phyloP scores from a whole-genome alignment of 1,140 invertebrate genomes.

The Trichoplusia ni region DNA sequence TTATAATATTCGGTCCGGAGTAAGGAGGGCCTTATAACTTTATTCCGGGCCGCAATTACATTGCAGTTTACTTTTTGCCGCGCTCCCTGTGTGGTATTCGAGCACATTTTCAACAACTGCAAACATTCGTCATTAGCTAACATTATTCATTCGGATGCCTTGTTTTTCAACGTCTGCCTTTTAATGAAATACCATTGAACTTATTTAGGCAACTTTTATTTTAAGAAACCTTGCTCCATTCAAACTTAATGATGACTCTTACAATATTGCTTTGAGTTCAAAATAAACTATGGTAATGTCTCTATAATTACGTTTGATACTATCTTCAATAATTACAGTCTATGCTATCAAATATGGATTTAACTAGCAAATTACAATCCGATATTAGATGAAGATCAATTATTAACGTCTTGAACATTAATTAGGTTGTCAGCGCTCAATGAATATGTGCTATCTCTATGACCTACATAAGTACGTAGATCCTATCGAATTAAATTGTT shows the following conservation, averaged over 20 bases:
- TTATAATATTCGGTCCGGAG: conserved; percentile 33
- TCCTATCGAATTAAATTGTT: too few relatives aligned
- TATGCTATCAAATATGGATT: background rate
- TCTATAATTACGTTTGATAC: background rate
- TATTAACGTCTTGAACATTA: background rate
- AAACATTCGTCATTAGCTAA: conserved; percentile 74
- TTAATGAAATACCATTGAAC: conserved; percentile 58
- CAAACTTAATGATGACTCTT: background rate
- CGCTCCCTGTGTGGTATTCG: conserved; percentile 51
- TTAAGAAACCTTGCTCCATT: conserved; percentile 39
- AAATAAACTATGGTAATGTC: too few relatives aligned
- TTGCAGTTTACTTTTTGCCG: conserved; percentile 57
- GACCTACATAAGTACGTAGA: too few relatives aligned
- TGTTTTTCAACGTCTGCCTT: conserved; percentile 67
- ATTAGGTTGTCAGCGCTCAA: too few relatives aligned
- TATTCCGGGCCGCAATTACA: conserved; percentile 63
- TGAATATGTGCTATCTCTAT: too few relatives aligned
- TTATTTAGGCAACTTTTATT: conserved; percentile 51
- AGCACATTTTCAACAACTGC: conserved; percentile 61
- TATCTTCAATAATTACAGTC: background rate
- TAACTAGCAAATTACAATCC: background rate
- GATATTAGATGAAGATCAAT: background rate
- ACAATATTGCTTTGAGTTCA: too few relatives aligned
- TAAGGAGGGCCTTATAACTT: conserved; percentile 59
- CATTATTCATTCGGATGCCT: conserved; percentile 62